These are phyloP conservation scores for Casuarius casuarius DNA, from an alignment of 2,113 vertebrate genomes.

Conservation along the genomic window DNA sequence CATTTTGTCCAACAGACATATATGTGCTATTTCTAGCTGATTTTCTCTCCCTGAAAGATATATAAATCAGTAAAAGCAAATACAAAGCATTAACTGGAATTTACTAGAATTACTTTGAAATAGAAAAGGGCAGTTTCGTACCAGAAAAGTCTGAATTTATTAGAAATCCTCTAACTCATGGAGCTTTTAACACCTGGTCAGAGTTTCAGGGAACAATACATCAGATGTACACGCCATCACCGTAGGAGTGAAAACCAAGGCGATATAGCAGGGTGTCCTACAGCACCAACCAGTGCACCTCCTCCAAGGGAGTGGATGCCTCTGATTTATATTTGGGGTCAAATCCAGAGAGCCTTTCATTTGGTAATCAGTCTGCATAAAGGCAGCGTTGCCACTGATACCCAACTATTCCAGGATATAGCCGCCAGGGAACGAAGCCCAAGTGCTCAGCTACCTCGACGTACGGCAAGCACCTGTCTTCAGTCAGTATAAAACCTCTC, in stretches of 20 bases:
- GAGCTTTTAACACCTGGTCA: background rate
- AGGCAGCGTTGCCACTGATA: background rate
- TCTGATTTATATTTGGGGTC: background rate
- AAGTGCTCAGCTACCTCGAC: background rate
- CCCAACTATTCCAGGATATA: fast-evolving
- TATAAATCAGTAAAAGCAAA: slow-evolving; percentile 42
- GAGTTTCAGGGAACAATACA: background rate
- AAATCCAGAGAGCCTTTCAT: background rate
- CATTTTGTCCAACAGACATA: background rate
- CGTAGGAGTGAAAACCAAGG: background rate
- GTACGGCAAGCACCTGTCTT: background rate
- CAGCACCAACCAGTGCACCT: background rate
- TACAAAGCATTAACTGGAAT: background rate
- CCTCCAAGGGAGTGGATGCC: background rate
- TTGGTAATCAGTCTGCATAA: background rate
- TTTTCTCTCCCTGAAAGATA: background rate
- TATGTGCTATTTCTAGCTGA: background rate
- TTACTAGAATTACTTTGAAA: background rate
- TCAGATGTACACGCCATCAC: background rate
- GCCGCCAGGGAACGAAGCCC: background rate
- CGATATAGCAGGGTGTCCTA: background rate
- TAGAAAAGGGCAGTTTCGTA: background rate
- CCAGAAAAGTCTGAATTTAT: background rate
- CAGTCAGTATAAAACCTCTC: background rate
- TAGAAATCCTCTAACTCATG: background rate